Base-by-base conservation (phyloP, 1,140 invertebrate genomes). In the Rhopalosiphum maidis region DNA sequence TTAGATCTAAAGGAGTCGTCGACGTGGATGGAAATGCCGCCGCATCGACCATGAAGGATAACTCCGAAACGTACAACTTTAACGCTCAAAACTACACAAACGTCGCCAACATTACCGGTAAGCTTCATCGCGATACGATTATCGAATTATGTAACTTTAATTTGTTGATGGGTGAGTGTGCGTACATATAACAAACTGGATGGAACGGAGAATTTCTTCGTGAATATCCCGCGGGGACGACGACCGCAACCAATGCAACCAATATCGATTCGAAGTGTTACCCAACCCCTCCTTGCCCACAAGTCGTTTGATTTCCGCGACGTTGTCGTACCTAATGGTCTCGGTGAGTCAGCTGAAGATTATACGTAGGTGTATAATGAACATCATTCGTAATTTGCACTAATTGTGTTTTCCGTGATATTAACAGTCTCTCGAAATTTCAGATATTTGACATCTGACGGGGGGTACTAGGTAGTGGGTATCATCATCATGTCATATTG, bases 71-170 rank as follows among this genome's bases (percentile, higher is more conserved):
- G 5, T 89, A 55, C 46, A 88, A 88, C 35, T 89, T 89, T 37
- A 35, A 25, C 88, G 43, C 30, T 35, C 88, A 37, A 25, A 89
- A 89, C n/a, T 89, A 54, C 51, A 55, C 88, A 21, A 55, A 89
- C 51, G 22, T 54, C 88, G 51, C 88, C 18, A 89, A 89, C 35
- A 89, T 89, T 89, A 89, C 88, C 51, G 88, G 88, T 89, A 89
- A 89, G 88, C 25, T n/a, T 77, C 30, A 77, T 77, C 15, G 60
- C 15, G 15, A 35, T 35, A 77, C 60, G 60, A 35, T n/a, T n/a
- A 68, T 60, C 3, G 0, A 30, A 30, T n/a, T 77, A 15, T 77
- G 30, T 21, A n/a, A n/a, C n/a, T n/a, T 4, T n/a, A 77, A 35
- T 77, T 2, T n/a, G 30, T n/a, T 18, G 15, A n/a, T n/a, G 11